Evolutionary conservation across 2,113 vertebrate genomes (phyloP).

Genomic region (Dipodomys ordii): DNA sequence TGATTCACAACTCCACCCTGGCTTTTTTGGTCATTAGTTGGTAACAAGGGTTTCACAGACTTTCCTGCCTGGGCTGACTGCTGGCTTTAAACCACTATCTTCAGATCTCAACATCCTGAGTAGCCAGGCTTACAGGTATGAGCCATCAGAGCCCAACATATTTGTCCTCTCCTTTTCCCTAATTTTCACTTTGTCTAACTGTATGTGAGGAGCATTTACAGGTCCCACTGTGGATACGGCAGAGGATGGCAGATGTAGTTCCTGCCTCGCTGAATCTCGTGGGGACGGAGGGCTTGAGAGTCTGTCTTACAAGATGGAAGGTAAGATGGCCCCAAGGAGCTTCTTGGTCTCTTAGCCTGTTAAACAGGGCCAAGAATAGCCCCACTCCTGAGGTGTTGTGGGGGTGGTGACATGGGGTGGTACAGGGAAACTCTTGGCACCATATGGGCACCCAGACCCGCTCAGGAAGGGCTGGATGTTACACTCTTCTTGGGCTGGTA

Average conservation of each 20-base stretch:
- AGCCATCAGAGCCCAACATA: too few species aligned
- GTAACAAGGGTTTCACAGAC: too few species aligned
- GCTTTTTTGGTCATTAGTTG: too few species aligned
- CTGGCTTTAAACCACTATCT: too few species aligned
- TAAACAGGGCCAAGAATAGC: background rate
- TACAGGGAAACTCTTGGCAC: too few species aligned
- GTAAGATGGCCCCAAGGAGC: background rate
- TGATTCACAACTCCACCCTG: too few species aligned
- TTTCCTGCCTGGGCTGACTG: too few species aligned
- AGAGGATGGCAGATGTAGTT: background rate
- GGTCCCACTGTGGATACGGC: too few species aligned
- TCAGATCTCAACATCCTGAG: too few species aligned
- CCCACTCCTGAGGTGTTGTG: background rate
- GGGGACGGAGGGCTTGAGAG: background rate
- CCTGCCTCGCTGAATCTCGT: background rate
- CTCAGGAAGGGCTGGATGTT: background rate
- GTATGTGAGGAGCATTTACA: too few species aligned
- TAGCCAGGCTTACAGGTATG: too few species aligned
- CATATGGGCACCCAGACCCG: too few species aligned
- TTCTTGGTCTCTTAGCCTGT: background rate
- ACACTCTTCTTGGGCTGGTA: background rate
- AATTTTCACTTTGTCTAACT: background rate
- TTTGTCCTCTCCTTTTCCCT: background rate
- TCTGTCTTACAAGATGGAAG: background rate
- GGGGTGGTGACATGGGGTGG: background rate